phyloP scores from a whole-genome alignment of 2,113 vertebrate species.

The Hucho hucho region DNA sequence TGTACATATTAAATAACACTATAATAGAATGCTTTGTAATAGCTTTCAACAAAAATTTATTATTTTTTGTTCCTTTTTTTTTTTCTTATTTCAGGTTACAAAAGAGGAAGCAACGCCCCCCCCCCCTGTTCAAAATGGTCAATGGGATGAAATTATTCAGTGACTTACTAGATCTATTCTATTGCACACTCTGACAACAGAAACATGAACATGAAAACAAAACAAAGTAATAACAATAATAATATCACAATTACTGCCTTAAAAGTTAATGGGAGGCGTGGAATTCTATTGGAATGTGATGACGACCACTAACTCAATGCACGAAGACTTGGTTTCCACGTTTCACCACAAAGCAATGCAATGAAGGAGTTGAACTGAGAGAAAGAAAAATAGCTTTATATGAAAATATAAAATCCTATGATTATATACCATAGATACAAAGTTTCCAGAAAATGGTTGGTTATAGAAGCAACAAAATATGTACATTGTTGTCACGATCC shows the following conservation, averaged over 20 bases:
- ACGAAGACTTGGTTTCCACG: constrained; percentile 77
- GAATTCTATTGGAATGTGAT: constrained; percentile 76
- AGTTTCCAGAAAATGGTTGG: constrained; percentile 84
- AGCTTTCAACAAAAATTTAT: constrained; percentile 88
- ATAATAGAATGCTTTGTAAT: constrained; percentile 97
- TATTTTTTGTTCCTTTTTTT: constrained; percentile 40
- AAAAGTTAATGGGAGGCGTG: constrained; percentile 74
- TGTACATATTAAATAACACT: constrained; percentile 99
- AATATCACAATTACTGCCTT: constrained; percentile 89
- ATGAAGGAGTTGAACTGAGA: constrained; percentile 79
- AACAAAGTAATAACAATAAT: constrained; percentile 43
- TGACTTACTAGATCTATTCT: constrained; percentile 81
- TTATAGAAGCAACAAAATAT: constrained; percentile 84
- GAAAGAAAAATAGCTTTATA: constrained; percentile 89
- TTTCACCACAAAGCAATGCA: constrained; percentile 71
- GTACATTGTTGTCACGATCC: constrained; percentile 79
- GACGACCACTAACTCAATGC: constrained; percentile 76
- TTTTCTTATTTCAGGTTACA: constrained; percentile 76
- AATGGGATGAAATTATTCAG: constrained; percentile 77
- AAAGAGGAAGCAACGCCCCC: constrained; percentile 68
- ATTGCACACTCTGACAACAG: constrained; percentile 81
- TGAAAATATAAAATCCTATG: constrained; percentile 91
- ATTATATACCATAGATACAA: constrained; percentile 85
- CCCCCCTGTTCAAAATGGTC: constrained; percentile 77
- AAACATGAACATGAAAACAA: constrained; percentile 48